phyloP scores from a whole-genome alignment of 2,888 invertebrate genomes.

The Caradrina clavipalpis region DNA sequence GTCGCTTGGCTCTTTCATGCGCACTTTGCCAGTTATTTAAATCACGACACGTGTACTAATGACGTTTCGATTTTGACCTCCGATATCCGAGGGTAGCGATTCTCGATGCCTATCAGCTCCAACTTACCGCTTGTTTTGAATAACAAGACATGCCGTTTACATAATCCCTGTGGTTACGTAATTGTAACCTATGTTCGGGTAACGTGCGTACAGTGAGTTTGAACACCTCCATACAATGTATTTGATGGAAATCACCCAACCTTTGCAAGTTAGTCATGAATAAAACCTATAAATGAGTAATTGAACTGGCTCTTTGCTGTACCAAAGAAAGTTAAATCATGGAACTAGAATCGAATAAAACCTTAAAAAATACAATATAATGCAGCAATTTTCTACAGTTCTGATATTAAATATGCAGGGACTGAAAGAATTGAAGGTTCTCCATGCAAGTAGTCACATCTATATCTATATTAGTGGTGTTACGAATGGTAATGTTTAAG shows the following conservation, averaged over 20 bases:
- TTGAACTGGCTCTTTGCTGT: background rate
- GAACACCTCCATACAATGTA: slow-evolving; percentile 34
- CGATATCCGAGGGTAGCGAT: slow-evolving; percentile 62
- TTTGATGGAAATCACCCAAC: slow-evolving; percentile 12
- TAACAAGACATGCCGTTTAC: slow-evolving; percentile 62
- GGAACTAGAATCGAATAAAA: slow-evolving; percentile 3
- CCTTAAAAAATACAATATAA: slow-evolving; percentile 16
- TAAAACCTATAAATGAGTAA: slow-evolving; percentile 15
- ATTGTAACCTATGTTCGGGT: slow-evolving; percentile 51
- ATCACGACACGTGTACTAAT: slow-evolving; percentile 76
- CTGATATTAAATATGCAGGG: background rate
- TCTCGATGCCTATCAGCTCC: slow-evolving; percentile 61
- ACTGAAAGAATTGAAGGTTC: background rate
- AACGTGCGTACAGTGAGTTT: slow-evolving; percentile 27
- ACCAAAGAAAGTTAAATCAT: slow-evolving; percentile 13
- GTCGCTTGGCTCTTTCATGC: slow-evolving; percentile 79
- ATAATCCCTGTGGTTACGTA: slow-evolving; percentile 57
- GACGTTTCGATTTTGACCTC: slow-evolving; percentile 81
- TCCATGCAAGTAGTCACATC: background rate
- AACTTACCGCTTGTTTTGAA: slow-evolving; percentile 60
- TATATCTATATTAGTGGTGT: no score
- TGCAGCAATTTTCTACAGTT: slow-evolving; percentile 8
- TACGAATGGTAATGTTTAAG: no score
- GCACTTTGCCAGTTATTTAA: slow-evolving; percentile 77
- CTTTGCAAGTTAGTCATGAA: slow-evolving; percentile 14